Evolutionary conservation across 2,113 vertebrate species (phyloP).

Genomic region (Muntiacus reevesi): DNA sequence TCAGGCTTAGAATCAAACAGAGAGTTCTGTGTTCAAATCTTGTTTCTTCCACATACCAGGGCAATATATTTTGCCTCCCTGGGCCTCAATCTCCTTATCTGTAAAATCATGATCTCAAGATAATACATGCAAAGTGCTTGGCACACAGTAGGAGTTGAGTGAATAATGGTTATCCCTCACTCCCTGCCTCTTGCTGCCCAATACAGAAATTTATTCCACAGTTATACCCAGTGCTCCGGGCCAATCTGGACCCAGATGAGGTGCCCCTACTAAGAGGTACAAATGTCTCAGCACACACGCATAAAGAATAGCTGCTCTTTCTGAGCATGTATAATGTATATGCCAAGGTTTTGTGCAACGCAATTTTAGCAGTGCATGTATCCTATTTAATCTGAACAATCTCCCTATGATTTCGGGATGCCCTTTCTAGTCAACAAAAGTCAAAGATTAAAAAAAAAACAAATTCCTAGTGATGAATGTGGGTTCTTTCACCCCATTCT

Average conservation of each 20-base stretch:
- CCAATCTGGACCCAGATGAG: background rate
- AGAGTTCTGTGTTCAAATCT: background rate
- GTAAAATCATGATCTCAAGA: background rate
- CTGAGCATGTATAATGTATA: background rate
- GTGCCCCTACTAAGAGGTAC: background rate
- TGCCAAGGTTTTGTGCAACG: background rate
- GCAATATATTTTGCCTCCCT: background rate
- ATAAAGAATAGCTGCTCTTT: background rate
- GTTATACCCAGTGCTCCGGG: too few relatives aligned
- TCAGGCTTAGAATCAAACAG: background rate
- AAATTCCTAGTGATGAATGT: background rate
- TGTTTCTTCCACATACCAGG: background rate
- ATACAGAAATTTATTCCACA: background rate
- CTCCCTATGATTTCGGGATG: background rate
- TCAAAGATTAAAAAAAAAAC: background rate
- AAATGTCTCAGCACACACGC: background rate
- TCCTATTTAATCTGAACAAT: background rate
- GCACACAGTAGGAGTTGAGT: background rate
- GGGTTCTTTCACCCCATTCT: slow-evolving; percentile 40
- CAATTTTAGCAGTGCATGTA: background rate
- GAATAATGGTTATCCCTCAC: background rate
- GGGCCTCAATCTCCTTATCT: background rate
- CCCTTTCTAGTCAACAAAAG: slow-evolving; percentile 6
- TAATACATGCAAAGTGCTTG: background rate
- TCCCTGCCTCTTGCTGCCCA: accelerated